Evolutionary conservation across 2,888 invertebrate genomes (phyloP).

Genomic region (Hydrotaea diabolus): DNA sequence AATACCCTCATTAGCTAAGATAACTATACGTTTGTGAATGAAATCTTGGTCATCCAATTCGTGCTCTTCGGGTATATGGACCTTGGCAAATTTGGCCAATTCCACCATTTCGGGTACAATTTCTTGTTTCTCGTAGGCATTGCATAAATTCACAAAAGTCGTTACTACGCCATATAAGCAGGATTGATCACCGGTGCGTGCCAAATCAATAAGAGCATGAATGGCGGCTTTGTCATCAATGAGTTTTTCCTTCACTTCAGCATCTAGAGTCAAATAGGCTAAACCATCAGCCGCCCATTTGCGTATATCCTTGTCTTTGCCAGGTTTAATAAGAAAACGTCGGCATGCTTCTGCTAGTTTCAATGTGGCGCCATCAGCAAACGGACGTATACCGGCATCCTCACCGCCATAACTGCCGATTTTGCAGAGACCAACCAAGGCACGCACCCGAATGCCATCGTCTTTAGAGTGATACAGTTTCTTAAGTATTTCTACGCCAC

Average conservation of each 20-base stretch:
- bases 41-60: conserved; percentile 94
- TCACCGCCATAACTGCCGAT: conserved; percentile 96
- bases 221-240: conserved; percentile 92
- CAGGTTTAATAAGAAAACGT: conserved; percentile 92
- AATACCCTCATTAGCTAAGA: conserved; percentile 92
- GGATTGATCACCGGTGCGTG: conserved; percentile 92
- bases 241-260: conserved; percentile 98
- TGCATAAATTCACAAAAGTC: conserved; percentile 97
- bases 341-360: conserved; percentile 97
- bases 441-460: conserved; percentile 93
- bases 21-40: conserved; percentile 87
- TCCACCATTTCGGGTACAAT: conserved; percentile 97
- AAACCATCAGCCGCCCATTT: conserved; percentile 99
- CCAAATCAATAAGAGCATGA: conserved; percentile 92
- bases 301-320: conserved; percentile 92
- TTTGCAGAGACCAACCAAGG: conserved; percentile 96
- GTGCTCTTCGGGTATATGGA: conserved; percentile 98
- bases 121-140: conserved; percentile 98
- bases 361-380: conserved; percentile 96
- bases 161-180: conserved; percentile 95
- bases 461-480: conserved; percentile 94
- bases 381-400: conserved; percentile 96
- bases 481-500: conserved; percentile 96
- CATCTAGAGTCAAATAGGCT: conserved; percentile 97
- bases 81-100: conserved; percentile 98